Conservation (phyloP, 2,888 invertebrate genomes). For the Troides aeacus region DNA sequence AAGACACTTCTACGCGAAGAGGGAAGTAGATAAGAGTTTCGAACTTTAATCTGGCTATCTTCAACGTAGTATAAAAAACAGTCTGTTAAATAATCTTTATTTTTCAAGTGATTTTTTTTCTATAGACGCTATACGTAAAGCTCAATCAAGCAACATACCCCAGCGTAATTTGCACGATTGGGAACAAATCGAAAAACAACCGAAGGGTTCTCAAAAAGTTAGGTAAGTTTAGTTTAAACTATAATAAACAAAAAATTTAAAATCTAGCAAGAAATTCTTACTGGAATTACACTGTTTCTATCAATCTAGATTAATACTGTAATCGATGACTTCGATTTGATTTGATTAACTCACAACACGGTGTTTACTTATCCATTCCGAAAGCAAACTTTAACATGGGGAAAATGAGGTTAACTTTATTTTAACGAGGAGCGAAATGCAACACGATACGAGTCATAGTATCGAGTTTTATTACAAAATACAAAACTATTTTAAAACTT, state of each 20-base stretch:
- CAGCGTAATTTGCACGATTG: slow-evolving; percentile 74
- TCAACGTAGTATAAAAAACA: not conserved
- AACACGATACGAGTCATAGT: not conserved
- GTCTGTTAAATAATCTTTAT: not conserved
- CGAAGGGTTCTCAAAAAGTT: slow-evolving; percentile 51
- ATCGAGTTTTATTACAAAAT: slow-evolving; percentile 1
- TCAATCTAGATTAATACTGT: too few relatives aligned
- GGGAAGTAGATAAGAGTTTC: not conserved
- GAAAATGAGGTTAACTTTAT: not conserved
- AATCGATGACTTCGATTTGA: too few relatives aligned
- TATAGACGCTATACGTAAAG: slow-evolving; percentile 67
- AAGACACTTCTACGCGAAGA: not conserved
- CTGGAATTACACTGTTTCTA: too few relatives aligned
- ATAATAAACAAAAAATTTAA: too few relatives aligned
- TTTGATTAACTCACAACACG: too few relatives aligned
- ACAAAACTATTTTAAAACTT: too few relatives aligned
- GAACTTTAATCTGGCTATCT: not conserved
- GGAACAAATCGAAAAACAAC: slow-evolving; percentile 68
- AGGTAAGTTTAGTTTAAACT: slow-evolving; percentile 42
- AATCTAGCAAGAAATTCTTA: too few relatives aligned
- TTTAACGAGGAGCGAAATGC: not conserved
- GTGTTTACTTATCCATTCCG: too few relatives aligned
- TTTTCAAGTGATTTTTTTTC: not conserved
- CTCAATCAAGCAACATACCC: slow-evolving; percentile 59
- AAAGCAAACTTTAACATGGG: too few relatives aligned